Evolutionary conservation across 1,140 invertebrate genomes (phyloP).

Genomic region (Sitobion miscanthi): DNA sequence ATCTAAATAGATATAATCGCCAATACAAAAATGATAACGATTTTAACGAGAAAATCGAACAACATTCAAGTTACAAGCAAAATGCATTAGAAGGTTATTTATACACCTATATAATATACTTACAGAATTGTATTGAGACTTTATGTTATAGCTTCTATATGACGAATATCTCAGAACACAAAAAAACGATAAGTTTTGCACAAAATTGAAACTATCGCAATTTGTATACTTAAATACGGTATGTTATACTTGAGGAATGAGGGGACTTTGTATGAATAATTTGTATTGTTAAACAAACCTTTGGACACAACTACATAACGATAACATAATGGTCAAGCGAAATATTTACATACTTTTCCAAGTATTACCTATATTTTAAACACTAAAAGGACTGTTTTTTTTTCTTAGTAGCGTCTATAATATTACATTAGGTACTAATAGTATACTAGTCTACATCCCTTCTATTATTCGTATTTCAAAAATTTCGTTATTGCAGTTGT

Average conservation of each 20-base stretch:
- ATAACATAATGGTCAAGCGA: not conserved
- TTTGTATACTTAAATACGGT: not conserved
- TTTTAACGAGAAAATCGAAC: not conserved
- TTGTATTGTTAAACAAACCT: not conserved
- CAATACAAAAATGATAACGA: not conserved
- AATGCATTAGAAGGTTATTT: conserved; percentile 22
- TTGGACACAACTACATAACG: not conserved
- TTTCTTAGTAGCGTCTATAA: not conserved
- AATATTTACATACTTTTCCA: not conserved
- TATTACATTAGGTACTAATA: too few relatives aligned
- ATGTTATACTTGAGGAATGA: not conserved
- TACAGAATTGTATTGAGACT: not conserved
- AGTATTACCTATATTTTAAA: not conserved
- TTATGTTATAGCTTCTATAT: not conserved
- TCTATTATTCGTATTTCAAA: too few relatives aligned
- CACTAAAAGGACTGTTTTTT: not conserved
- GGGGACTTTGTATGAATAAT: not conserved
- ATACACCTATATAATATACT: not conserved
- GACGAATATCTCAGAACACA: not conserved
- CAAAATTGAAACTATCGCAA: not conserved
- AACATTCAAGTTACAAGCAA: conserved; percentile 16
- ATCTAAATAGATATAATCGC: not conserved
- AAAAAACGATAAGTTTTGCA: not conserved
- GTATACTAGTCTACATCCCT: too few relatives aligned
- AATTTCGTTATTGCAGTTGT: too few relatives aligned